phyloP scores from a whole-genome alignment of 2,888 invertebrate genomes.

The Microctonus hyperodae region DNA sequence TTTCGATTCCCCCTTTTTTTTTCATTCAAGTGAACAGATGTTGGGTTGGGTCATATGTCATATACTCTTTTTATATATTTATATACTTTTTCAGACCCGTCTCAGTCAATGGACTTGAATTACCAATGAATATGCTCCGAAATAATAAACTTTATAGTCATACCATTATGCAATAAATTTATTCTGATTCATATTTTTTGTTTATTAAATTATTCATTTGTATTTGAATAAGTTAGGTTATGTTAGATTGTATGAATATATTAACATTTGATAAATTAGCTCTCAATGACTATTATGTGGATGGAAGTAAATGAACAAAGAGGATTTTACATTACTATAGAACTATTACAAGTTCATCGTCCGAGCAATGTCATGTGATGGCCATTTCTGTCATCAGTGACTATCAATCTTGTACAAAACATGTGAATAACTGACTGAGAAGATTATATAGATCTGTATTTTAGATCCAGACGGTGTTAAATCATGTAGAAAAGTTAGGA shows the following conservation, averaged over 20 bases:
- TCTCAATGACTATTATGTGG: not conserved
- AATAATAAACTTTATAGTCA: not conserved
- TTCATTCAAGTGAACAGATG: not conserved
- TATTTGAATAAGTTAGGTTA: not conserved
- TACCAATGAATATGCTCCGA: slow-evolving; percentile 47
- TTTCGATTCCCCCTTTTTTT: not conserved
- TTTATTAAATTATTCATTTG: not conserved
- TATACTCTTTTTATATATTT: slow-evolving; percentile 53
- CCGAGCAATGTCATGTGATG: not conserved
- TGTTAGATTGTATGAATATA: not conserved
- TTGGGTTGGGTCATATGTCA: slow-evolving; percentile 24
- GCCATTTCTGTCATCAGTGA: not conserved
- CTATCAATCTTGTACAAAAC: slow-evolving; percentile 16
- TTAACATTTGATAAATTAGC: not conserved
- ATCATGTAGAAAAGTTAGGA: too few species aligned
- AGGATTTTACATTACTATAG: not conserved
- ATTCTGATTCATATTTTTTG: not conserved
- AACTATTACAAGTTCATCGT: slow-evolving; percentile 9
- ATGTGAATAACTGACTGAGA: slow-evolving; percentile 11
- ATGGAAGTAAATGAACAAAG: slow-evolving; percentile 16
- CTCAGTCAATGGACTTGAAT: slow-evolving; percentile 53
- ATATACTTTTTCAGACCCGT: slow-evolving; percentile 49
- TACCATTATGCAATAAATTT: not conserved
- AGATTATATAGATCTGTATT: not conserved
- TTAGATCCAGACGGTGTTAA: too few species aligned